Base-by-base conservation (phyloP, 1,140 invertebrate genomes). In the Neodiprion lecontei region DNA sequence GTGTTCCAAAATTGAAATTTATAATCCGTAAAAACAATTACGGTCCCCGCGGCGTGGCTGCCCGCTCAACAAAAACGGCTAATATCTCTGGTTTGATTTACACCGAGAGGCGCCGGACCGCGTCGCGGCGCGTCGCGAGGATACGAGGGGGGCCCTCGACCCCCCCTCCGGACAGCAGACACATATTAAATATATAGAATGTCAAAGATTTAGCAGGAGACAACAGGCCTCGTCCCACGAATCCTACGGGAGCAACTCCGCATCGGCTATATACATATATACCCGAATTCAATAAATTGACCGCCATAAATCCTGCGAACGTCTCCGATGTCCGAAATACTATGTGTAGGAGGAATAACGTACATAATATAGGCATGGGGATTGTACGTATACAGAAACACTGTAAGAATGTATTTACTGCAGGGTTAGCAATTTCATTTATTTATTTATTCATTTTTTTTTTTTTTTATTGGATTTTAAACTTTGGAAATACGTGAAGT, bases 11-110 rank as follows among this genome's bases (percentile, higher is more conserved):
- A 82, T 75, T 68, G 75, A 84, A 84, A 84, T 84, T 84, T 84
- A 84, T 84, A 84, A 83, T 84, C 83, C 82, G 80, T 82, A 83
- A 84, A 84, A 84, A 84, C 83, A 84, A 84, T 84, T 84, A 84
- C 83, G 77, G 79, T 75, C 70, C 75, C 70, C 67, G 69, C 72
- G 74, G 75, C 74, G 75, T 14, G 17, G 17, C 73, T 73, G 79
- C 79, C 73, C 65, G 75, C 74, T 74, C 67, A 69, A 78, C 81
- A 85, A 85, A 83, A 83, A 80, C 81, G 53, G 78, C 81, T 82
- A 84, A 85, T 85, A 85, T 84, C 81, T 80, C 70, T 74, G 53
- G 74, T 84, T 82, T 81, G 83, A 84, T 84, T 83, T 84, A 83
- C 83, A 80, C 47, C 72, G 11, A 12, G 53, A 61, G 53, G 53